Evolutionary conservation across 2,797 vertebrate species (phyloP), one percentile per base, ranked within the genome.

Genomic region (Phoebastria nigripes): DNA sequence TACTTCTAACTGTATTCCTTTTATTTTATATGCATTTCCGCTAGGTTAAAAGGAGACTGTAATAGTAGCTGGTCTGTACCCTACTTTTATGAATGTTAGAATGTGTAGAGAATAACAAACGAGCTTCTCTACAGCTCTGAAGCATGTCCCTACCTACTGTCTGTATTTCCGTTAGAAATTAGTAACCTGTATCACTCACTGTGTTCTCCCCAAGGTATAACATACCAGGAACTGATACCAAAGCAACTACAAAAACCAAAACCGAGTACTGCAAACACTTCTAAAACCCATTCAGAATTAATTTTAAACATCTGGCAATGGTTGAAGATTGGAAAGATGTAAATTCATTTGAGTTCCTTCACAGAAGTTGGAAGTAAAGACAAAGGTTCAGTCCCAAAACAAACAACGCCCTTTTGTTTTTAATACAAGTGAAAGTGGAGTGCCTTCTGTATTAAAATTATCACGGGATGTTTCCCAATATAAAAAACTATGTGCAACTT

Each of bases 401-500:
- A 94, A 96, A 80, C 47, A 93, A 59, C 21, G 13, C 17, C 54
- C 21, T 46, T 74, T 89, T 87, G 44, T 47, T 95, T 92, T 84
- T 42, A 89, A 73, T 83, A 90, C 28, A 90, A 65, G 80, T 85
- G 66, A 85, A 94, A 89, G 46, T 83, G 79, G 76, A 92, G n/a
- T 82, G 67, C 73, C 67, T 93, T 89, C 82, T 72, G 46, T 72
- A 86, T 69, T 87, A 86, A 95, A 87, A 82, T 90, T 79, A 80
- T 47, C 63, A 79, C 1, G 8, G 78, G 91, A 83, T 81, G 78
- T 72, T 92, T 89, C 56, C 81, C 55, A 72, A 19, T 95, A 95
- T 76, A 97, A 95, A 97, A 96, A 96, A 63, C 42, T 83, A 93
- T 94, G 55, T 93, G 91, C 71, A 91, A 73, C 42, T 88, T 95